A percentile compares a stretch with the other conserved stretches of the same genome.
These are phyloP conservation scores for Physocephala rufipes DNA, from an alignment of 2,888 invertebrate species.

Conservation along the genomic window DNA sequence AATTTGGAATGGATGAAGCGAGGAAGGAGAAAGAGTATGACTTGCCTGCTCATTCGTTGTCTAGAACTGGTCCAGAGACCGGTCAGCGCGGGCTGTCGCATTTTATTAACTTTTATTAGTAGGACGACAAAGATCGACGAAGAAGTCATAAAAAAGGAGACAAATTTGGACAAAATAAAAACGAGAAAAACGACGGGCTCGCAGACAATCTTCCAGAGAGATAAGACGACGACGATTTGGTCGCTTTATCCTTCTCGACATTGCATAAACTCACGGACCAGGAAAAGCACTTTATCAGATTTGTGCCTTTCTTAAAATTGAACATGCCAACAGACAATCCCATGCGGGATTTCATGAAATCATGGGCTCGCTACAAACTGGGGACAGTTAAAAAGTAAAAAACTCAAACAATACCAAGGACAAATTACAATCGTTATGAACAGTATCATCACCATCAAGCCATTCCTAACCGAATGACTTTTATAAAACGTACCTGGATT, in stretches of 20 bases:
- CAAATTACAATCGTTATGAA: slow-evolving; percentile 32
- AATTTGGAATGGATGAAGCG: background rate
- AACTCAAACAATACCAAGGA: slow-evolving; percentile 32
- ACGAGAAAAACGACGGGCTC: background rate
- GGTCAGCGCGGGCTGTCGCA: slow-evolving; percentile 44
- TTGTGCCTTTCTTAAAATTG: slow-evolving; percentile 27
- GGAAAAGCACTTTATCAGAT: slow-evolving; percentile 31
- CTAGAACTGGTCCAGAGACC: background rate
- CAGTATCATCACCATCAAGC: slow-evolving; percentile 15
- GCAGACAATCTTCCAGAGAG: slow-evolving; percentile 22
- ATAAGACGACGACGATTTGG: slow-evolving; percentile 22
- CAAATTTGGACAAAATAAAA: slow-evolving; percentile 26
- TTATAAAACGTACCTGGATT: background rate
- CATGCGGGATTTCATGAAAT: background rate
- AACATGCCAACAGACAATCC: background rate
- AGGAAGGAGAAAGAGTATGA: background rate
- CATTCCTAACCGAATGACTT: background rate
- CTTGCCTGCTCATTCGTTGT: background rate
- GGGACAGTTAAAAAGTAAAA: background rate
- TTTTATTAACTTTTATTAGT: slow-evolving; percentile 45
- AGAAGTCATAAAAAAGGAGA: slow-evolving; percentile 29
- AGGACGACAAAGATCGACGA: slow-evolving; percentile 29
- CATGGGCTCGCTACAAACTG: background rate
- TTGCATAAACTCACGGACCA: slow-evolving; percentile 28
- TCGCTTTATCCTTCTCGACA: slow-evolving; percentile 17